phyloP scores from a whole-genome alignment of 1,140 invertebrate genomes.

The Akabosia matsudoensis region DNA sequence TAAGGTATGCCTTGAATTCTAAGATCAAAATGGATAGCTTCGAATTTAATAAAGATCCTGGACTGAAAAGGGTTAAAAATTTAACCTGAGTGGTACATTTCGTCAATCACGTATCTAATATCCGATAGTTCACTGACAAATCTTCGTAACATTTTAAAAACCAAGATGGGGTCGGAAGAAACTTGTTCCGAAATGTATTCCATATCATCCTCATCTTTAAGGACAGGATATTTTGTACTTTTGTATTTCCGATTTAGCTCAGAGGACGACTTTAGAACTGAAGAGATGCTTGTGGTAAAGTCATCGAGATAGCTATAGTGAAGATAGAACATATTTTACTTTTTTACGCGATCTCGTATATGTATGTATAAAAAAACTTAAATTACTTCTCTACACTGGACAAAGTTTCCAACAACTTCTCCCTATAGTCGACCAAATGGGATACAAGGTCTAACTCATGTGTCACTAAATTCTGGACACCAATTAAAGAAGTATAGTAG shows the following conservation, averaged over 20 bases:
- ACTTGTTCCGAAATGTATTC: background rate
- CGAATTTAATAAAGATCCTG: too few relatives aligned
- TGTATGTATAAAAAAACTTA: background rate
- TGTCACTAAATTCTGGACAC: background rate
- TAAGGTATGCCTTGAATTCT: background rate
- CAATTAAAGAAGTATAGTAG: slow-evolving; percentile 1
- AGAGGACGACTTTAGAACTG: background rate
- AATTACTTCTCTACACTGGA: background rate
- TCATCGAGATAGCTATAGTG: background rate
- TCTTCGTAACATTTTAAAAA: background rate
- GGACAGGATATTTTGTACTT: background rate
- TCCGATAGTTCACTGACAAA: background rate
- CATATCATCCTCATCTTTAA: background rate
- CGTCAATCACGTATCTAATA: too few relatives aligned
- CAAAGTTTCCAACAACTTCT: background rate
- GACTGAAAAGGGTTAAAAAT: too few relatives aligned
- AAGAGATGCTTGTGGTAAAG: background rate
- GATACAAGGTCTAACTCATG: background rate
- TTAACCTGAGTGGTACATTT: too few relatives aligned
- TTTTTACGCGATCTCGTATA: background rate
- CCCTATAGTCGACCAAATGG: background rate
- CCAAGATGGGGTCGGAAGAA: background rate
- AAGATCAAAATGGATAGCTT: too few relatives aligned
- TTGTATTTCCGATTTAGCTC: background rate
- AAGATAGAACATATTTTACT: background rate